Evolutionary conservation across 2,888 invertebrate genomes (phyloP), one percentile per base, ranked within the genome.

Genomic region (Pantelozetes paolii): DNA sequence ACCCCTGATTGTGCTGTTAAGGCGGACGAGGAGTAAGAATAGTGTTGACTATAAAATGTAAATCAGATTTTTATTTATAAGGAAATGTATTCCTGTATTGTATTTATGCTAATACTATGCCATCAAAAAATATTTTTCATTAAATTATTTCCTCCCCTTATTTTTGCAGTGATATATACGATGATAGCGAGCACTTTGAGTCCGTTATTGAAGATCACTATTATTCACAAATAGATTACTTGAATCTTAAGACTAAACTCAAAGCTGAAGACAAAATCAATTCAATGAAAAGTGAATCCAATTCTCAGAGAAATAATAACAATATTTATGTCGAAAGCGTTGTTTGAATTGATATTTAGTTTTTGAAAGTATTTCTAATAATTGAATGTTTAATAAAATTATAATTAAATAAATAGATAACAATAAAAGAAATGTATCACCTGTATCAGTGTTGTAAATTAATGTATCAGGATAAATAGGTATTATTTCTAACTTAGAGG

Each of bases 321-420:
- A 62, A 62, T 62, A 32, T 62, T 62, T 62, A 62, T 62, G 62
- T 62, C 32, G 62, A 62, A 23, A 54, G 23, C 23, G 13, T 48
- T 15, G 48, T 48, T 48, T 48, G 15, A 48, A 48, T n/a, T n/a
- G n/a, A n/a, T n/a, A n/a, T n/a, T n/a, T n/a, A n/a, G n/a, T n/a
- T n/a, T n/a, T n/a, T n/a, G n/a, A n/a, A n/a, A n/a, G n/a, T n/a
- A n/a, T n/a, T n/a, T n/a, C n/a, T n/a, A n/a, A n/a, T n/a, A n/a
- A n/a, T n/a, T n/a, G n/a, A n/a, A n/a, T n/a, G n/a, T n/a, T n/a
- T n/a, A n/a, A n/a, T n/a, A n/a, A n/a, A n/a, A n/a, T n/a, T n/a
- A n/a, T n/a, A n/a, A n/a, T n/a, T n/a, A n/a, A n/a, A n/a, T n/a
- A n/a, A n/a, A n/a, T n/a, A n/a, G n/a, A n/a, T n/a, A n/a, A n/a